phyloP scores from a whole-genome alignment of 2,113 vertebrate species.

The Anas platyrhynchos region DNA sequence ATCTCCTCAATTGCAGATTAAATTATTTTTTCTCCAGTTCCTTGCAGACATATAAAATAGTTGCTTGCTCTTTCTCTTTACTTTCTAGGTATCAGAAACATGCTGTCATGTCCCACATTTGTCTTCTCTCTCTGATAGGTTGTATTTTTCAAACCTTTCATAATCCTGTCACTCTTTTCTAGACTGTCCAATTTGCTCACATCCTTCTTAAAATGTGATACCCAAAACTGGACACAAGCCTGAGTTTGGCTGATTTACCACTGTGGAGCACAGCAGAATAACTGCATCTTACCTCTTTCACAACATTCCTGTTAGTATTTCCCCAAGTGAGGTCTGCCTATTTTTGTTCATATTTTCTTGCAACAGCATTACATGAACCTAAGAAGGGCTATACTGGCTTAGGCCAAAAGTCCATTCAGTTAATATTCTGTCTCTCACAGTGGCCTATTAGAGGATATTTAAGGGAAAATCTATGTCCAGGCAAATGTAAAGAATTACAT shows the following conservation, averaged over 20 bases:
- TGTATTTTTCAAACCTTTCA: constrained; percentile 59
- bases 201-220: constrained; percentile 71
- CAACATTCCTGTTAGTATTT: constrained; percentile 70
- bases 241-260: constrained; percentile 63
- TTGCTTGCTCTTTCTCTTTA: constrained; percentile 35
- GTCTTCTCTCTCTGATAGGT: constrained; percentile 60
- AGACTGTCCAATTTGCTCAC: constrained; percentile 71
- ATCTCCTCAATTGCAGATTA: not conserved
- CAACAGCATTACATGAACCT: not conserved
- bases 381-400: constrained; percentile 22
- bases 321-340: constrained; percentile 65
- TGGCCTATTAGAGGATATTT: constrained; percentile 12
- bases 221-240: constrained; percentile 66
- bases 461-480: not conserved
- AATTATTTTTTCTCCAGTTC: not conserved
- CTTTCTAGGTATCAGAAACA: constrained; percentile 31
- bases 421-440: constrained; percentile 15
- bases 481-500: not conserved
- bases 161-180: constrained; percentile 69
- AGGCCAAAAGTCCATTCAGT: constrained; percentile 41
- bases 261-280: constrained; percentile 68
- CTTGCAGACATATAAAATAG: constrained; percentile 19
- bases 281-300: constrained; percentile 70
- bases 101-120: constrained; percentile 54
- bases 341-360: constrained; percentile 54